Evolutionary conservation across 1,140 invertebrate species (phyloP).

Genomic region (Hesperophylax magnus): DNA sequence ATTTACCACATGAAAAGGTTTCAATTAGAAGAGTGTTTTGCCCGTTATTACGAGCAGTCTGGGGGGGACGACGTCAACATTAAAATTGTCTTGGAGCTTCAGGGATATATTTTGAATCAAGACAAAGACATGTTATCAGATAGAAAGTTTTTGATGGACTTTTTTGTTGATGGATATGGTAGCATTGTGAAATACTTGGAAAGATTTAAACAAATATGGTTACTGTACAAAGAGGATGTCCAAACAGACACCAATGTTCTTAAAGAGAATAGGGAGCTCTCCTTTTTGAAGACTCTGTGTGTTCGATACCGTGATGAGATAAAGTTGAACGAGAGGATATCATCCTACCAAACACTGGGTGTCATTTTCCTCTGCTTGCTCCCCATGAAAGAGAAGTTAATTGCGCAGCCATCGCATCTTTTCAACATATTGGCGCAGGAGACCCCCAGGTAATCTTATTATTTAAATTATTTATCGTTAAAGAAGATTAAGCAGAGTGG

Average conservation of each 20-base stretch:
- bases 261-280: conserved; percentile 70
- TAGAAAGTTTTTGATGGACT: conserved; percentile 69
- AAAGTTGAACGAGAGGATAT: conserved; percentile 74
- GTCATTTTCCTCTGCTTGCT: conserved; percentile 78
- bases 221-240: conserved; percentile 81
- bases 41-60: conserved; percentile 67
- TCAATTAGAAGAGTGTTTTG: conserved; percentile 73
- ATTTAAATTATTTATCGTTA: too few relatives aligned
- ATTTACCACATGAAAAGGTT: conserved; percentile 59
- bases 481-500: too few relatives aligned
- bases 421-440: conserved; percentile 74
- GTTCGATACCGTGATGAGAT: conserved; percentile 75
- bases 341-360: conserved; percentile 75
- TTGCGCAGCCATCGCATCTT: conserved; percentile 78
- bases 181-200: conserved; percentile 75
- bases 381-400: conserved; percentile 79
- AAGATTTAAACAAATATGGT: conserved; percentile 76
- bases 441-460: conserved; percentile 68
- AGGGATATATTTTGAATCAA: conserved; percentile 74
- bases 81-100: conserved; percentile 57
- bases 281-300: conserved; percentile 73
- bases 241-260: conserved; percentile 72
- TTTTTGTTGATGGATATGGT: conserved; percentile 74
- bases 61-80: conserved; percentile 81
- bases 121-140: conserved; percentile 74